Percentiles rank a stretch among this genome's conserved stretches.
These are phyloP conservation scores for Drosophila quinaria DNA, from an alignment of 2,888 invertebrate genomes.

Conservation along the genomic window DNA sequence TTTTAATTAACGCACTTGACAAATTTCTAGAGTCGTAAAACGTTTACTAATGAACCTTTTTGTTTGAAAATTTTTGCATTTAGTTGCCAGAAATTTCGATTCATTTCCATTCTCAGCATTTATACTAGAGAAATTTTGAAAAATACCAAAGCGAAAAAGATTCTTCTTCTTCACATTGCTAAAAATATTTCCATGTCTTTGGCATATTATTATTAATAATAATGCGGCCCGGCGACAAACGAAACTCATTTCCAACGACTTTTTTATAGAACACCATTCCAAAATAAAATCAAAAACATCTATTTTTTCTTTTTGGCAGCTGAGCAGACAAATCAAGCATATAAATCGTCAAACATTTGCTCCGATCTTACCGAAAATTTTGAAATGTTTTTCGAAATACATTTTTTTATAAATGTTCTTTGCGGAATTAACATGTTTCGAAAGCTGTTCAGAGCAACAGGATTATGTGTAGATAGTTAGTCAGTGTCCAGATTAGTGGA, in stretches of 20 bases:
- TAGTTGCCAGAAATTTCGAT: slow-evolving; percentile 61
- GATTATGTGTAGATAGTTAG: slow-evolving; percentile 20
- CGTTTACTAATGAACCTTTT: slow-evolving; percentile 24
- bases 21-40: slow-evolving; percentile 26
- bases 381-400: slow-evolving; percentile 28
- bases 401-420: slow-evolving; percentile 3
- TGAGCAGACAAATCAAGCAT: slow-evolving; percentile 60
- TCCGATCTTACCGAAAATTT: slow-evolving; percentile 23
- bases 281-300: slow-evolving; percentile 4
- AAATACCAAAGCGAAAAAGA: slow-evolving; percentile 28
- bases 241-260: slow-evolving; percentile 48
- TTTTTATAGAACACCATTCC: slow-evolving; percentile 36
- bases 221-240: slow-evolving; percentile 62
- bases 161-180: slow-evolving; percentile 31
- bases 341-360: slow-evolving; percentile 60
- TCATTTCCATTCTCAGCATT: slow-evolving; percentile 25
- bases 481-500: slow-evolving; percentile 21
- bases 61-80: slow-evolving; percentile 3
- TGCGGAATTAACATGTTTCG: slow-evolving; percentile 26
- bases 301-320: slow-evolving; percentile 49
- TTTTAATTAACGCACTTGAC: background rate
- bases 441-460: slow-evolving; percentile 18
- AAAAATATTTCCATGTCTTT: slow-evolving; percentile 69
- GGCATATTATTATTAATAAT: slow-evolving; percentile 60
- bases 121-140: slow-evolving; percentile 16